These are phyloP conservation scores for Kryphioiulus occultus DNA, from an alignment of 2,888 invertebrate genomes.

Conservation along the genomic window DNA sequence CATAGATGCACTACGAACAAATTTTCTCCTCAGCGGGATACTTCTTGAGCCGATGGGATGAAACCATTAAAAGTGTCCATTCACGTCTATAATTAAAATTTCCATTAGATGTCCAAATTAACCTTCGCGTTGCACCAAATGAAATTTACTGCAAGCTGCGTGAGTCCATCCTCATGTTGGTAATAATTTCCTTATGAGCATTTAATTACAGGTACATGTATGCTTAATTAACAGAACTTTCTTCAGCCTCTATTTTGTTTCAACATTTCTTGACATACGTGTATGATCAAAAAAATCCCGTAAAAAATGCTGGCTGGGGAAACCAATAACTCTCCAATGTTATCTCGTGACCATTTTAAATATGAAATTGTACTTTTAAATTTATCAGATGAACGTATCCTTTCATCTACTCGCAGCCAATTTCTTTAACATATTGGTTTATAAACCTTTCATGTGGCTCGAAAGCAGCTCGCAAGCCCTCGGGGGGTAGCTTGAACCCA, in stretches of 20 bases:
- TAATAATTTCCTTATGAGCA: background rate
- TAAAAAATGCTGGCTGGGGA: background rate
- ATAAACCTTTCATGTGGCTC: background rate
- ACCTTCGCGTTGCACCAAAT: background rate
- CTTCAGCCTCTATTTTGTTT: too few relatives aligned
- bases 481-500: background rate
- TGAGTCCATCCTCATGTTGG: background rate
- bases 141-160: background rate
- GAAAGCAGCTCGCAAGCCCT: background rate
- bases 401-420: background rate
- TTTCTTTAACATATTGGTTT: background rate
- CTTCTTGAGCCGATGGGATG: conserved; percentile 6
- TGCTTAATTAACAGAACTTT: background rate
- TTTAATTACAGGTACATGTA: background rate
- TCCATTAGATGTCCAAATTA: background rate
- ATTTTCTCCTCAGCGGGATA: background rate
- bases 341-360: background rate
- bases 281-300: too few relatives aligned
- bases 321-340: background rate
- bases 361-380: background rate
- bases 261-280: too few relatives aligned
- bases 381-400: background rate
- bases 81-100: conserved; percentile 36
- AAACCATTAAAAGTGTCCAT: conserved; percentile 16
- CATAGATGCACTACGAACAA: background rate